These are phyloP conservation scores for Beroe forskalii DNA, from an alignment of 37 sponge, comb jelly and placozoan species.

Conservation along the genomic window DNA sequence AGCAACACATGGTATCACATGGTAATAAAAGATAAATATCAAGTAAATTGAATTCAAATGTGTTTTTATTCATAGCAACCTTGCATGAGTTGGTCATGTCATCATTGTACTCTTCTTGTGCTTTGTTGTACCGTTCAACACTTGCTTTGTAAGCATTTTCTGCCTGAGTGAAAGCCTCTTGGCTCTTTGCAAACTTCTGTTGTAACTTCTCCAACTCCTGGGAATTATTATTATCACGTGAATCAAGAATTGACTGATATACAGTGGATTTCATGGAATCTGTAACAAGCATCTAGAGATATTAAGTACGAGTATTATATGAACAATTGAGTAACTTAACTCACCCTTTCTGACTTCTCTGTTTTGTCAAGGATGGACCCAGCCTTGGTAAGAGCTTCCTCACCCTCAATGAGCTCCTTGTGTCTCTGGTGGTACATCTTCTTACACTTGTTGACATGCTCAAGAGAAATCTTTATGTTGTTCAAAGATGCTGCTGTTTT, in stretches of 20 bases:
- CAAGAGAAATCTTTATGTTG: slow-evolving; percentile 29
- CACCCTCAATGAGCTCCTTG: slow-evolving; percentile 57
- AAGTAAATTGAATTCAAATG: too few relatives aligned
- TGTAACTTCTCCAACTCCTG: slow-evolving; percentile 19
- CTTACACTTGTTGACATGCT: slow-evolving; percentile 62
- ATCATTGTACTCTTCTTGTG: slow-evolving; percentile 62
- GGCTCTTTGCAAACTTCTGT: slow-evolving; percentile 23
- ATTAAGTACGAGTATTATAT: too few relatives aligned
- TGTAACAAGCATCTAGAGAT: too few relatives aligned
- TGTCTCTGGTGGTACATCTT: slow-evolving; percentile 25
- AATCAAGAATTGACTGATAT: too few relatives aligned
- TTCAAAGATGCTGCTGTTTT: slow-evolving; percentile 34
- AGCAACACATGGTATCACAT: too few relatives aligned
- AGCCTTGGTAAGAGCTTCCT: slow-evolving; percentile 13
- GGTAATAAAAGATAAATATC: too few relatives aligned
- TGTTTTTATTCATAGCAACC: too few relatives aligned
- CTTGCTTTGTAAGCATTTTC: slow-evolving; percentile 47
- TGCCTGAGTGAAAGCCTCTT: slow-evolving; percentile 39
- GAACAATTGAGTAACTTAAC: too few relatives aligned
- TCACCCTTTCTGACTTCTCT: slow-evolving; percentile 1
- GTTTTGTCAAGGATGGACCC: neutral
- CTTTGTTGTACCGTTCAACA: slow-evolving; percentile 55
- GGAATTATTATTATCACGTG: neutral
- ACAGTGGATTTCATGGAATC: too few relatives aligned
- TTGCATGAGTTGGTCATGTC: slow-evolving; percentile 56